A percentile compares a stretch with the other conserved stretches of the same genome.
Evolutionary conservation across 2,888 invertebrate genomes (phyloP).

Genomic region (Habroteleia sp.): DNA sequence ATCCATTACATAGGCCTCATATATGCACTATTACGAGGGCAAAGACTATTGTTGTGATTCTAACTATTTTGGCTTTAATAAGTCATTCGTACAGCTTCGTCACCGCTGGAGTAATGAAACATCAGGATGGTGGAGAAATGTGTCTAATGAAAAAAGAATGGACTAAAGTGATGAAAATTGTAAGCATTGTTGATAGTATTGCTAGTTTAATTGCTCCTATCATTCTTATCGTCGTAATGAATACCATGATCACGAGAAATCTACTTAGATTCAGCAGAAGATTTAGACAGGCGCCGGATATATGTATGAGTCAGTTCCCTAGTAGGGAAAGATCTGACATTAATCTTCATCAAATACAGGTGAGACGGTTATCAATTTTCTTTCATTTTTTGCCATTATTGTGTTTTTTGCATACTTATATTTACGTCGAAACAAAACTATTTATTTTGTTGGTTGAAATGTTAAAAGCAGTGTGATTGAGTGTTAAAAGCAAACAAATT

Average conservation of each 20-base stretch:
- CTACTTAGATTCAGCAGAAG: slow-evolving; percentile 81
- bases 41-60: slow-evolving; percentile 82
- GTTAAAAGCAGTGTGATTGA: too few relatives aligned
- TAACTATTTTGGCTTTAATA: slow-evolving; percentile 80
- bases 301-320: slow-evolving; percentile 73
- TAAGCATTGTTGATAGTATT: slow-evolving; percentile 84
- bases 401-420: too few relatives aligned
- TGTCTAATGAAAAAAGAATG: slow-evolving; percentile 83
- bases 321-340: slow-evolving; percentile 79
- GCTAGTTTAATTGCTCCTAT: slow-evolving; percentile 85
- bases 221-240: slow-evolving; percentile 84
- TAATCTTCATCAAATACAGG: slow-evolving; percentile 81
- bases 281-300: slow-evolving; percentile 76
- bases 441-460: too few relatives aligned
- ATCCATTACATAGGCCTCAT: slow-evolving; percentile 83
- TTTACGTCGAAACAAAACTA: too few relatives aligned
- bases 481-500: too few relatives aligned
- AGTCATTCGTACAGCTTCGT: slow-evolving; percentile 81
- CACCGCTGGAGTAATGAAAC: slow-evolving; percentile 79
- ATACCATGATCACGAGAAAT: slow-evolving; percentile 84
- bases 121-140: slow-evolving; percentile 75
- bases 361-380: slow-evolving; percentile 69
- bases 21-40: slow-evolving; percentile 85
- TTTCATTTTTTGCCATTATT: slow-evolving; percentile 12
- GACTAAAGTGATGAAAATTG: slow-evolving; percentile 82